Conservation (phyloP, 1,140 invertebrate species). For the Apis cerana region DNA sequence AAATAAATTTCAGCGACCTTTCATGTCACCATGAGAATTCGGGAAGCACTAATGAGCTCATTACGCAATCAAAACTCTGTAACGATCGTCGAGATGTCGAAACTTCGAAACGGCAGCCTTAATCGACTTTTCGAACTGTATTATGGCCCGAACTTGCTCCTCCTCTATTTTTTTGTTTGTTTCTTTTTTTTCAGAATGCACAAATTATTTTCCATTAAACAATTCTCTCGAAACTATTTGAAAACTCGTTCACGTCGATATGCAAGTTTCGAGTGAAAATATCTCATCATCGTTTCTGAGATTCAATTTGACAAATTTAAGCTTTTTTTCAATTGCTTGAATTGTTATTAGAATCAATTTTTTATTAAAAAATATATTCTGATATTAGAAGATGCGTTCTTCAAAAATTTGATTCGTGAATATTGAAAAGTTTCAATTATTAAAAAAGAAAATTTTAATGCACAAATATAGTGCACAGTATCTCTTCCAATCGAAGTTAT, state of each 20-base stretch:
- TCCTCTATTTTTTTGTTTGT: constrained; percentile 11
- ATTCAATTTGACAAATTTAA: too few relatives aligned
- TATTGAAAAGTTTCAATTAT: too few relatives aligned
- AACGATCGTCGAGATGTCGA: constrained; percentile 31
- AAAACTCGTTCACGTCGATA: background rate
- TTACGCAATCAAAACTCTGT: constrained; percentile 36
- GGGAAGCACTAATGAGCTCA: constrained; percentile 37
- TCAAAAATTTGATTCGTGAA: too few relatives aligned
- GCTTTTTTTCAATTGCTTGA: too few relatives aligned
- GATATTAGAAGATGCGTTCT: too few relatives aligned
- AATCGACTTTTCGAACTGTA: constrained; percentile 47
- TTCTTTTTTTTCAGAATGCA: background rate
- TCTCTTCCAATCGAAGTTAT: too few relatives aligned
- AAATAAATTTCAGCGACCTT: constrained; percentile 7
- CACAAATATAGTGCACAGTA: too few relatives aligned
- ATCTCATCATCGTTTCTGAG: too few relatives aligned
- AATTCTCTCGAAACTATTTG: background rate
- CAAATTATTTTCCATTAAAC: background rate
- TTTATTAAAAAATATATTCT: too few relatives aligned
- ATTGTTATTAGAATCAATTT: too few relatives aligned
- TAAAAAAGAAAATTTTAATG: too few relatives aligned
- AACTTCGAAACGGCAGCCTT: constrained; percentile 40
- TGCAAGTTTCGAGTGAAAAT: too few relatives aligned
- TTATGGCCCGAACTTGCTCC: constrained; percentile 1
- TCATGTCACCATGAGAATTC: constrained; percentile 24